Conservation (phyloP, 2,888 invertebrate genomes). For the Cordilura impudica region DNA sequence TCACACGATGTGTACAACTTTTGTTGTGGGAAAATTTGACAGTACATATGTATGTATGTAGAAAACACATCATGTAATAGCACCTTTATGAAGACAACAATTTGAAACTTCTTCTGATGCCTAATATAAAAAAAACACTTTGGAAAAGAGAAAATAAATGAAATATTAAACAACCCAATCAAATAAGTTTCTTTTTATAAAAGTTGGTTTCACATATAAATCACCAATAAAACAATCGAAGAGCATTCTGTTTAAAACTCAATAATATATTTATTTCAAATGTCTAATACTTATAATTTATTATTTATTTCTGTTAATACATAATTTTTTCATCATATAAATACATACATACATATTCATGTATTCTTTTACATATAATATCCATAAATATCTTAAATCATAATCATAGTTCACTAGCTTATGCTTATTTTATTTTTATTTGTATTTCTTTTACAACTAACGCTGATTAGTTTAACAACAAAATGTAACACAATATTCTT, state of each 20-base stretch:
- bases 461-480: constrained; percentile 52
- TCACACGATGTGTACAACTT: no score
- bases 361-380: constrained; percentile 4
- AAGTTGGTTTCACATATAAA: no score
- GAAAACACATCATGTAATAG: no score
- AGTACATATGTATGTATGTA: no score
- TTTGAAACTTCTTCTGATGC: no score
- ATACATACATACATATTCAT: not conserved
- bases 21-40: no score
- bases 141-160: no score
- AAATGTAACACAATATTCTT: constrained; percentile 48
- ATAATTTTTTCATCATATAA: constrained; percentile 6
- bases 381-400: constrained; percentile 53
- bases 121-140: no score
- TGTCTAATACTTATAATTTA: constrained; percentile 50
- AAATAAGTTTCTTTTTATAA: no score
- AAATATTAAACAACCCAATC: no score
- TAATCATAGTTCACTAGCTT: constrained; percentile 60
- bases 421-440: constrained; percentile 35
- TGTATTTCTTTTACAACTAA: constrained; percentile 33
- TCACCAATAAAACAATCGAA: constrained; percentile 39
- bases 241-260: constrained; percentile 64
- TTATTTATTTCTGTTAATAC: constrained; percentile 5
- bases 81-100: no score
- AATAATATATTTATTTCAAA: constrained; percentile 58